Evolutionary conservation across 2,888 invertebrate genomes (phyloP), one percentile per base, ranked within the genome.

Genomic region (Eupithecia insigniata): DNA sequence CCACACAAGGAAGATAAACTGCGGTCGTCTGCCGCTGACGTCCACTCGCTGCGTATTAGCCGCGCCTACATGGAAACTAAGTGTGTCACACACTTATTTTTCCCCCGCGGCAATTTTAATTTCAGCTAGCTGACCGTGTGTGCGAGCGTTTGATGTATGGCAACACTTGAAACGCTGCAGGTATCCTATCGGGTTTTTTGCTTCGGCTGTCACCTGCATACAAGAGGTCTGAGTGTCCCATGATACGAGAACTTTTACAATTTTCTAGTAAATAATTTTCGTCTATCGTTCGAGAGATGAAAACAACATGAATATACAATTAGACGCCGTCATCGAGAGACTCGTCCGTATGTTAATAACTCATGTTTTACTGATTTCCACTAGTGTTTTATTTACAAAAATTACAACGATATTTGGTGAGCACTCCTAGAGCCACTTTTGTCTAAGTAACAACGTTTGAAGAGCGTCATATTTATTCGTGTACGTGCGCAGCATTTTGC

Each of bases 21-120:
- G 90, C 90, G 87, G 79, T 81, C 84, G 89, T 80, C 92, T 93
- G 93, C 82, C 81, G 83, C 79, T 92, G 93, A 93, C 93, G 91
- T 90, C 92, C 92, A 92, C 92, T 92, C 90, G 86, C 84, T 85
- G 79, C 88, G 87, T 89, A 92, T 92, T 92, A 92, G 91, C 85
- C 91, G 87, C 92, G 92, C 91, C 88, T 90, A 85, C 89, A 85
- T 83, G 85, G 88, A 85, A 89, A 89, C 91, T 89, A 92, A 93
- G 91, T 92, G 89, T 91, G 91, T 90, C 88, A 86, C 87, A 90
- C 90, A 90, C 91, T 90, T 90, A 89, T 90, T 92, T 91, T 91
- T 89, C 88, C 89, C 92, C 92, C 83, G 87, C 87, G 88, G 92
- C 92, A 87, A 87, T 92, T 92, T 92, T 93, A 92, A 92, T 92